Base-by-base conservation (phyloP, 2,113 vertebrate genomes). In the Orientallactaga bullata region DNA sequence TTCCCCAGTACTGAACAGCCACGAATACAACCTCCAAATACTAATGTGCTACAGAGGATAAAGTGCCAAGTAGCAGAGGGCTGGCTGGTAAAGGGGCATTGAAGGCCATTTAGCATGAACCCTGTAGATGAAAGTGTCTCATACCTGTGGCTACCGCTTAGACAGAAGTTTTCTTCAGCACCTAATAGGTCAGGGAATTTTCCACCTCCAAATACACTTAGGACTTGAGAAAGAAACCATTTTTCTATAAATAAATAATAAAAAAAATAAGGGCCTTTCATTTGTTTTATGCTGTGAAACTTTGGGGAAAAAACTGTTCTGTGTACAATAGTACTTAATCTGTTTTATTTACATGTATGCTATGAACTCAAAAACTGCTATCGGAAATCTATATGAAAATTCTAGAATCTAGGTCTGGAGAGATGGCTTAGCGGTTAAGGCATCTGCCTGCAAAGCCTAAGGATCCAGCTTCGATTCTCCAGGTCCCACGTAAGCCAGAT, bases 361-460 rank as follows among this genome's bases (percentile, higher is more conserved):
- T 88, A 87, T 93, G 66, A 91, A 47, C 73, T 66, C 73, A 69
- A 94, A 95, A 92, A 84, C 32, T 86, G 13, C 74, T 32, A 90
- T 81, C 24, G n/a, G 61, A 39, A 79, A 72, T 95, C 42, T 63
- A 51, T 81, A 82, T 88, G 89, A 91, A 97, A 94, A 85, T 88
- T 24, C 77, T 84, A 11, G 37, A 77, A 93, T 91, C 61, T 58
- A n/a, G n/a, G n/a, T n/a, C n/a, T n/a, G n/a, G n/a, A n/a, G n/a
- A n/a, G n/a, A n/a, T n/a, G n/a, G n/a, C n/a, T n/a, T n/a, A n/a
- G n/a, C n/a, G n/a, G n/a, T n/a, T n/a, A n/a, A n/a, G n/a, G n/a
- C n/a, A n/a, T n/a, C n/a, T n/a, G n/a, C n/a, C n/a, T n/a, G n/a
- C n/a, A n/a, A n/a, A n/a, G n/a, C n/a, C n/a, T n/a, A n/a, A n/a